Evolutionary conservation across 2,888 invertebrate genomes (phyloP), one percentile per base, ranked within the genome.

Genomic region (Dugesia japonica): DNA sequence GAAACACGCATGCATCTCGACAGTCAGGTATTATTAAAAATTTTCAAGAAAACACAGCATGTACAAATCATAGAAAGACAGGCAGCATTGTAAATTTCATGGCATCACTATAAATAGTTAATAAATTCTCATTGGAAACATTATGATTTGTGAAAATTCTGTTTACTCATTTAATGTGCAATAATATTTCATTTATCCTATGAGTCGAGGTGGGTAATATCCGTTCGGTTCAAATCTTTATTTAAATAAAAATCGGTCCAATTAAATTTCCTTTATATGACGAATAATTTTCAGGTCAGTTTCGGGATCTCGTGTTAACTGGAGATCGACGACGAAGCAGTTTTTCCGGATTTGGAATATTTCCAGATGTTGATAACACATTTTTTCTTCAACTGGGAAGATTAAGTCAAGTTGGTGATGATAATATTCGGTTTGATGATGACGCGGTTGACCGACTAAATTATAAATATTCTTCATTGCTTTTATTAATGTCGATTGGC

Each of bases 401-500:
- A 56, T 56, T 56, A 7, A 56, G 56, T n/a, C 56, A 56, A 56
- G 56, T 56, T 7, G 17, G 56, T n/a, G 20, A 23, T 4, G 56
- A 56, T 56, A 56, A 23, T 4, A 56, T 20, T n/a, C 56, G 56
- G n/a, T 56, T 56, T n/a, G 56, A 56, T 56, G 56, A 56, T n/a
- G 56, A 56, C 23, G 23, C 56, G 4, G 56, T 56, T n/a, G 56
- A 56, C 56, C 4, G 56, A 56, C 4, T 56, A n/a, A 56, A 56
- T 56, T 56, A 56, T 56, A 56, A 56, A 56, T 56, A 56, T 56
- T 56, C 56, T 7, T 56, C 56, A 9, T 56, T 56, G 56, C 56
- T 56, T 4, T 23, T 56, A 7, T n/a, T 56, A 7, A 56, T 56
- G 56, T 56, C 56, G 23, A 56, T 56, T 56, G 56, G 56, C 17